Evolutionary conservation across 1,140 invertebrate genomes (phyloP).

Genomic region (Rhynchophorus ferrugineus): DNA sequence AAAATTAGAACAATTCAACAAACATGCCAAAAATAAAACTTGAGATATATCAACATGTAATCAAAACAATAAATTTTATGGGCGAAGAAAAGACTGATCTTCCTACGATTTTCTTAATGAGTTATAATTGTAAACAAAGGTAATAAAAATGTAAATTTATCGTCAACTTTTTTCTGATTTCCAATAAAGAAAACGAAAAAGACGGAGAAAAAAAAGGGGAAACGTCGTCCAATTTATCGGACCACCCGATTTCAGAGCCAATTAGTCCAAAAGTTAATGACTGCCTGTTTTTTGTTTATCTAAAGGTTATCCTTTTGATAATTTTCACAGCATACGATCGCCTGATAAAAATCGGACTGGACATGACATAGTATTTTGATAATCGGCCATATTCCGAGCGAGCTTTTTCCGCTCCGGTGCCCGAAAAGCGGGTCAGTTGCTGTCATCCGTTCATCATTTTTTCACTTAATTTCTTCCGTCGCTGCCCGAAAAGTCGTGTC

Average conservation of each 20-base stretch:
- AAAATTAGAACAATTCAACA: no score
- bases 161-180: no score
- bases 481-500: not conserved
- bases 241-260: not conserved
- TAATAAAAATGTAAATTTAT: no score
- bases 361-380: constrained; percentile 22
- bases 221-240: no score
- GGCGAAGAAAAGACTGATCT: no score
- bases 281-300: not conserved
- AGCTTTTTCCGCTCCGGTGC: not conserved
- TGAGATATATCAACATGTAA: no score
- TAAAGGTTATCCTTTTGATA: not conserved
- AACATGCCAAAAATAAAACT: no score
- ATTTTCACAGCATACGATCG: not conserved
- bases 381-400: constrained; percentile 10
- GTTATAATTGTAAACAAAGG: no score
- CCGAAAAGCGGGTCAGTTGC: constrained; percentile 3
- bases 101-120: no score
- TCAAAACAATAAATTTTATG: no score
- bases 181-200: no score
- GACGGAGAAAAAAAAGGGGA: no score
- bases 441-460: constrained; percentile 16
- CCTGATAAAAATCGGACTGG: constrained; percentile 11
- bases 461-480: constrained; percentile 14
- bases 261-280: not conserved